Percentiles rank a stretch among this genome's conserved stretches.
Conservation (phyloP, 2,113 vertebrate genomes). For the Vulpes lagopus region DNA sequence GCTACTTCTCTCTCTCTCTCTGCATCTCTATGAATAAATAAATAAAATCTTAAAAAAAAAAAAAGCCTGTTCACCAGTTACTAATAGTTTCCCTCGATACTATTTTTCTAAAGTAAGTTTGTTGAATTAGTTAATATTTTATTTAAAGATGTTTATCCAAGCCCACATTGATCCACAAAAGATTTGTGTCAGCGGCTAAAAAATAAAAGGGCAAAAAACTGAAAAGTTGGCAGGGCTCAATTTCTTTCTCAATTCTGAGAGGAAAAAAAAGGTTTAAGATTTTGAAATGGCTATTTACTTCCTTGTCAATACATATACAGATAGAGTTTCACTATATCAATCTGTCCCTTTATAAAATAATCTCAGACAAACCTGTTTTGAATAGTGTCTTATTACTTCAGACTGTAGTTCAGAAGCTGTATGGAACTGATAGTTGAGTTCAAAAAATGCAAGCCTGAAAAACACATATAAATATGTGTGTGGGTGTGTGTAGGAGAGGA, state of each 20-base stretch:
- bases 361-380: constrained; percentile 93
- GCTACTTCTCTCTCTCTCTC: no score
- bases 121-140: constrained; percentile 6
- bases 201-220: constrained; percentile 13
- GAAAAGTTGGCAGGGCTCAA: neutral
- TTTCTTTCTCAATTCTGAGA: neutral
- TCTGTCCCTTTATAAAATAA: constrained; percentile 23
- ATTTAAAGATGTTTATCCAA: constrained; percentile 49
- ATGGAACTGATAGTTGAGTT: constrained; percentile 93
- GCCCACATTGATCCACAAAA: neutral
- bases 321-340: neutral
- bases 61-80: neutral
- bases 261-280: neutral
- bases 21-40: no score
- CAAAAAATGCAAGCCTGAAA: constrained; percentile 94
- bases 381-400: constrained; percentile 95
- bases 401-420: constrained; percentile 95
- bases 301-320: neutral
- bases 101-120: neutral
- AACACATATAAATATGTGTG: neutral
- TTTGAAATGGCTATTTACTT: neutral
- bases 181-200: neutral
- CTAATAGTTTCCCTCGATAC: neutral
- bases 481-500: no score
- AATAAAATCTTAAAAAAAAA: neutral